Evolutionary conservation across 2,113 vertebrate species (phyloP).

Genomic region (Pachypanchax playfairii): DNA sequence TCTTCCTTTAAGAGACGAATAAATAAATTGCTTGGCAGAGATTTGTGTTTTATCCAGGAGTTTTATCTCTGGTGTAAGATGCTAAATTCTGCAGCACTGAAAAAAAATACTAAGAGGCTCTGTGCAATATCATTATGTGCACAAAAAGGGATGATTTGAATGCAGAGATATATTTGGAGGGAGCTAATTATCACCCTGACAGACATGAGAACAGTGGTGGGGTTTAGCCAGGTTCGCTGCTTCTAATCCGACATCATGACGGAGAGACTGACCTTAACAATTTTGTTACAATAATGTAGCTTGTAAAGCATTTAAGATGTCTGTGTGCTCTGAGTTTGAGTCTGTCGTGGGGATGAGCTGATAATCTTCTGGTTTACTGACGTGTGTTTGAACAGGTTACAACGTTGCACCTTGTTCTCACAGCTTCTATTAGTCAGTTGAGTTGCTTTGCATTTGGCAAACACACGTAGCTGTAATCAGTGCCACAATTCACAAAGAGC

Average conservation of each 20-base stretch:
- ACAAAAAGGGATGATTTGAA: conserved; percentile 35
- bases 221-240: conserved; percentile 45
- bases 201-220: conserved; percentile 29
- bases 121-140: conserved; percentile 50
- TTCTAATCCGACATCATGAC: conserved; percentile 16
- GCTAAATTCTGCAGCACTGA: conserved; percentile 46
- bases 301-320: conserved; percentile 45
- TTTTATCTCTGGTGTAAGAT: conserved; percentile 55
- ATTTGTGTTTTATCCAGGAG: conserved; percentile 65
- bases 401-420: conserved; percentile 41
- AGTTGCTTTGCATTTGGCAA: conserved; percentile 27
- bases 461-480: conserved; percentile 10
- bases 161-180: conserved; percentile 45
- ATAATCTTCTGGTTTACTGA: conserved; percentile 22
- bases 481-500: conserved; percentile 16
- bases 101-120: conserved; percentile 36
- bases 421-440: conserved; percentile 25
- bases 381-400: conserved; percentile 25
- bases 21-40: conserved; percentile 19
- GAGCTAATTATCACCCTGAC: conserved; percentile 57
- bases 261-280: conserved; percentile 33
- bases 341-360: conserved; percentile 25
- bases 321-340: conserved; percentile 22
- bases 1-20: conserved; percentile 69
- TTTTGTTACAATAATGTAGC: conserved; percentile 28